Base-by-base conservation (phyloP, 2,888 invertebrate species). In the Petrophora chlorosata region DNA sequence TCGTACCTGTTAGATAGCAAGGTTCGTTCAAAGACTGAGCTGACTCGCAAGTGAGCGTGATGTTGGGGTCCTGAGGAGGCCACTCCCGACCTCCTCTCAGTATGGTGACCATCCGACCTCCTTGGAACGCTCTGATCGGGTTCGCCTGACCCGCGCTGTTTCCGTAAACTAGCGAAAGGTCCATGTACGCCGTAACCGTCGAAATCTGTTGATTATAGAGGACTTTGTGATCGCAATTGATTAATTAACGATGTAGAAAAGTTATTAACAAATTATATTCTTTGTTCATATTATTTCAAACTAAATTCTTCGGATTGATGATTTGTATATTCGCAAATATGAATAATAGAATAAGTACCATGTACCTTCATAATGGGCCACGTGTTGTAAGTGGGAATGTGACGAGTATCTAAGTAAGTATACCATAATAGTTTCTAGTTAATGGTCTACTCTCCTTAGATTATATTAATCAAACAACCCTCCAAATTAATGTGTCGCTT, bases 121-220 rank as follows among this genome's bases (percentile, higher is more conserved):
- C 94, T 28, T 87, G 83, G 65, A 92, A 92, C 5, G 93, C 91
- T 4, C 97, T 91, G 12, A 97, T 85, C 14, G 92, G 92, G 5
- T 90, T 87, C 9, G 94, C 93, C 53, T 94, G 93, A 23, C 91
- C 85, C 8, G 92, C 91, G 2, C 92, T 94, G 53, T 94, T 95
- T 0, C 97, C 97, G 69, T 97, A 97, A 1, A 97, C 94, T 19
- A 95, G 79, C 0, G 97, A 97, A 2, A 94, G 87, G 71, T 97
- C 97, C 88, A 97, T 82, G 75, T 85, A 95, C 7, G 94, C 93
- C 17, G 95, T 94, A 0, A 95, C 94, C 7, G 90, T 91, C 5
- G 93, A 91, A 15, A 95, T 61, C 94, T 95, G 59, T 45, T 10
- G 22, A 30, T 22, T 28, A 15, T 5, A 28, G 5, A 28, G 9